Evolutionary conservation across 37 sponge, comb jelly and placozoan species (phyloP), one percentile per base, ranked within the genome.

Genomic region (Spongilla lacustris): DNA sequence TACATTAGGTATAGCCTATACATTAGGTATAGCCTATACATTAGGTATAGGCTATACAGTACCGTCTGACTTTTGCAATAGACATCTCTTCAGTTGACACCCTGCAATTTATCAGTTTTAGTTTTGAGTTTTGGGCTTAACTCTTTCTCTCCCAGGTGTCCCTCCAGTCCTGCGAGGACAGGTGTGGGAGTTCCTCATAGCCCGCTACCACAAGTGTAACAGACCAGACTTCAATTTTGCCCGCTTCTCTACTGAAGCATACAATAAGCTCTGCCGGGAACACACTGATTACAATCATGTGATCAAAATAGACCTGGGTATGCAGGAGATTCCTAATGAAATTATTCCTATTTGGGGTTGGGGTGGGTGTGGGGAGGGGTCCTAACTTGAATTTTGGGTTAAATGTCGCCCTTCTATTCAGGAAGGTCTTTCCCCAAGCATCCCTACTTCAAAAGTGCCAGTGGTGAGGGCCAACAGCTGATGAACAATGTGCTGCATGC

Each of bases 371-470:
- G 36, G 58, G 58, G 19, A 14, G 1, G 1, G 1, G 19, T 14
- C 19, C 12, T 14, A 58, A 6, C 41, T 70, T 70, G 71, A 3
- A 29, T 29, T 70, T 70, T 26, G 71, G n/a, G n/a, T n/a, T n/a
- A n/a, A n/a, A n/a, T n/a, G n/a, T n/a, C n/a, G n/a, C n/a, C n/a
- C n/a, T 70, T 70, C 28, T 31, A 22, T 27, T 14, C 74, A 96
- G 96, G 91, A 19, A 91, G 98, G 22, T 93, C 98, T 22, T 97
- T 93, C 71, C 98, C 98, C n/a, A 71, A 76, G 66, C 94, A 97
- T 74, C 92, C 84, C 34, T 96, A 96, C 88, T 97, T 97, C 86
- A 46, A 83, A 23, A 50, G 73, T 69, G 27, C 58, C n/a, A 29
- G 75, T 19, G 66, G 74, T 26, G 84, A 73, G 25, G 97, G 97